Base-by-base conservation (phyloP, 2,888 invertebrate species). In the Tipula lateralis region DNA sequence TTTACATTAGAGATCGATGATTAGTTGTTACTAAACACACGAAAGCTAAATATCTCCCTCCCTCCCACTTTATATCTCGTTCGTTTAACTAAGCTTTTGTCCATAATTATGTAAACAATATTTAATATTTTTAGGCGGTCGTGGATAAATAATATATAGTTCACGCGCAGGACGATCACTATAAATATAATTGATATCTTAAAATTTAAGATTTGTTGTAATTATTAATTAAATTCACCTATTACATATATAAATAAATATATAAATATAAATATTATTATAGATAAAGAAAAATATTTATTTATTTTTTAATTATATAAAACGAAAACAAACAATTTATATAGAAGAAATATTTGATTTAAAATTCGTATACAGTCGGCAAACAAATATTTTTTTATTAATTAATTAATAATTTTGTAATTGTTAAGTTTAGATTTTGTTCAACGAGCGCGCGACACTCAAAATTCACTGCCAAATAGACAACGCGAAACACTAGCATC, bases 171-270 rank as follows among this genome's bases (percentile, higher is more conserved):
- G 9, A 66, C 66, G 24, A 66, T 66, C 66, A 24, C 19, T 66
- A 66, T 66, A 39, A 39, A 24, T 66, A 44, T 39, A 44, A 44
- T 44, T 44, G 44, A 44, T 44, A 66, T 66, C 66, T 66, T 66
- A 66, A 66, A 66, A 66, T 66, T 66, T 66, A 66, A 66, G 66
- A 66, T 66, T 66, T 66, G 66, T 66, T 66, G 66, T 66, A 66
- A 66, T 66, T 66, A 66, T 66, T 24, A 66, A 66, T 66, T 66
- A 66, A 50, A 66, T 66, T 66, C 66, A 66, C 66, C 66, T 66
- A 66, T 66, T 66, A 66, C 66, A 66, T 24, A 66, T 66, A 66
- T 66, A 16, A 5, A 44, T 44, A 36, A 9, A 36, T 36, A 32
- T 32, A 32, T 32, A 32, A 4, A 32, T 50, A 50, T 16, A 50